Evolutionary conservation across 2,113 vertebrate species (phyloP), one percentile per base, ranked within the genome.

Genomic region (Chroicocephalus ridibundus): DNA sequence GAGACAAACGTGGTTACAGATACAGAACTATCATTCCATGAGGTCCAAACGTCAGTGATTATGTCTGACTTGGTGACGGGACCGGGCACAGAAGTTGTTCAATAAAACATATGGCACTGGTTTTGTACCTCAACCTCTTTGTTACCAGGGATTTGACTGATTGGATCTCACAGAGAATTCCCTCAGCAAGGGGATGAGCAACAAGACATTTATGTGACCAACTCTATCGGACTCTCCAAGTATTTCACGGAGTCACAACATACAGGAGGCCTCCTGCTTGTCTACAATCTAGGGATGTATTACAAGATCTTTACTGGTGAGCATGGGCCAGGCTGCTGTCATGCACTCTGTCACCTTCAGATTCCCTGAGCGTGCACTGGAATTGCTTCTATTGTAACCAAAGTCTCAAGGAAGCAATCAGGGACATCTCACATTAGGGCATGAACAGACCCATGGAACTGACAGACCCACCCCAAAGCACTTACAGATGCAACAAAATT

Each of bases 391-490:
- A 5, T 8, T 70, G 58, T 15, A 92, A 80, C 8, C 58, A 51
- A 82, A 89, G 54, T 36, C 89, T 91, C 0, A 0, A 71, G 54
- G 68, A 89, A 82, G 32, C 20, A 69, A 72, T 9, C 62, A 76
- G 40, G 15, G 32, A 44, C 47, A 55, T 34, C 32, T 75, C 47
- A 60, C 17, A 51, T 62, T 15, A 61, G 10, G 42, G 38, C 42
- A 87, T 0, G 0, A 72, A 84, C 15, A 91, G 71, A 77, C 44
- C 38, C 87, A 57, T 0, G 0, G 62, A 94, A 82, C 70, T 44
- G 47, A 55, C 19, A 85, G 54, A 90, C n/a, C 17, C 71, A 86
- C 46, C 80, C 55, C 86, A 81, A 83, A 94, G 76, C 82, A 88
- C 86, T 94, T 62, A 86, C 0, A 1, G 26, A 69, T 71, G 80